phyloP scores from a whole-genome alignment of 2,797 vertebrate genomes.

The Mus caroli region DNA sequence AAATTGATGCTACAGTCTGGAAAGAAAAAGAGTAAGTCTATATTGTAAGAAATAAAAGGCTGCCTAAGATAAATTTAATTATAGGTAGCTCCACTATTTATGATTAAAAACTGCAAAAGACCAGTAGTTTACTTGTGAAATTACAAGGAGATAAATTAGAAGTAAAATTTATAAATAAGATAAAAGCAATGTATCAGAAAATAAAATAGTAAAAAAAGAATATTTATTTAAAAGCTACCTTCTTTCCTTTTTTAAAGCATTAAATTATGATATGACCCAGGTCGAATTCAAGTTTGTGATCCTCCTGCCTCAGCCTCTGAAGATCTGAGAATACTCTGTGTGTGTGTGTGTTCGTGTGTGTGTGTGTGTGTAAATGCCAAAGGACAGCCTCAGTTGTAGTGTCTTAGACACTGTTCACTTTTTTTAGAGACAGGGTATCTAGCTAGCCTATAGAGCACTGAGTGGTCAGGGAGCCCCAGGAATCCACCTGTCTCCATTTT shows the following conservation, averaged over 20 bases:
- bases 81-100: background rate
- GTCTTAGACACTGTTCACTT: background rate
- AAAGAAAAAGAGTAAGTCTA: conserved; percentile 27
- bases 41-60: background rate
- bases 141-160: conserved; percentile 7
- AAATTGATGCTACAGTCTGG: background rate
- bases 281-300: background rate
- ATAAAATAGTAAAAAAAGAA: conserved; percentile 42
- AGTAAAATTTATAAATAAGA: conserved; percentile 14
- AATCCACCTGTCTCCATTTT: background rate
- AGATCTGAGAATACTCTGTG: background rate
- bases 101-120: background rate
- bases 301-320: background rate
- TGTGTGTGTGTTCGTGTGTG: background rate
- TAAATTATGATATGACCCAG: background rate
- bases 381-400: background rate
- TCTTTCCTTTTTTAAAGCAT: background rate
- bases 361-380: background rate
- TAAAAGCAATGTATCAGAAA: conserved; percentile 46
- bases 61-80: conserved; percentile 27
- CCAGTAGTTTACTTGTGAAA: conserved; percentile 5
- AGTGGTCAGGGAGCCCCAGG: background rate
- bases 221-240: background rate
- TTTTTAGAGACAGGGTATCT: background rate
- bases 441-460: background rate